Percentiles rank a stretch among this genome's conserved stretches.
Conservation (phyloP, 2,797 vertebrate species). For the Fistularia tabacaria region DNA sequence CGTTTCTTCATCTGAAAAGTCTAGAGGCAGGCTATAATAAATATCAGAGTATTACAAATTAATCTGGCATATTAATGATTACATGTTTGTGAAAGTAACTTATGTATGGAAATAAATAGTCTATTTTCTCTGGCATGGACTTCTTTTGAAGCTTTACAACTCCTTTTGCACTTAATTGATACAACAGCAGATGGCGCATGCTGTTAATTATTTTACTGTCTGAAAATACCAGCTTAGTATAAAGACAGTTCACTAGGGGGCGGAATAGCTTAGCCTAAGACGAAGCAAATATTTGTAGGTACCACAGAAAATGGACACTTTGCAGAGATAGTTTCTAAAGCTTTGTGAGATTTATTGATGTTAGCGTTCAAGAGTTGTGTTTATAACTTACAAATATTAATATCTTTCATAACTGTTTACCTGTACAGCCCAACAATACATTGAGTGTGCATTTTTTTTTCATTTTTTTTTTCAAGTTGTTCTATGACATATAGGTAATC, state of each 20-base stretch:
- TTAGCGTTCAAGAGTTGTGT: too few species aligned
- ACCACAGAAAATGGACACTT: neutral
- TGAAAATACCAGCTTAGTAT: neutral
- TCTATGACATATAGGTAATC: too few species aligned
- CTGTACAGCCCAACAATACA: too few species aligned
- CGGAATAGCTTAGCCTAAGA: slow-evolving; percentile 9
- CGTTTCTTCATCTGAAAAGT: too few species aligned
- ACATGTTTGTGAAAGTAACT: slow-evolving; percentile 23
- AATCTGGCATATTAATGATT: slow-evolving; percentile 15
- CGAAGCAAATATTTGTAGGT: neutral
- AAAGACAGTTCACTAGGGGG: slow-evolving; percentile 21
- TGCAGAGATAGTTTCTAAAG: too few species aligned
- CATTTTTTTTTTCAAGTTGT: too few species aligned
- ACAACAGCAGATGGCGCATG: slow-evolving; percentile 56
- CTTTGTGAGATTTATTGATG: too few species aligned
- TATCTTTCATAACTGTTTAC: too few species aligned
- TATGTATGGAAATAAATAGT: slow-evolving; percentile 17
- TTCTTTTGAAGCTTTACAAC: slow-evolving; percentile 18
- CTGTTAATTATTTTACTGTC: slow-evolving; percentile 1
- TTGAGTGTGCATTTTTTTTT: too few species aligned
- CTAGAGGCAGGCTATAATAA: neutral
- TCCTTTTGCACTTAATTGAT: slow-evolving; percentile 22
- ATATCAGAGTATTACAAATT: neutral
- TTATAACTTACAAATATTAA: too few species aligned
- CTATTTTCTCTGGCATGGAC: neutral